These are phyloP conservation scores for Mycetomoellerius zeteki DNA, from an alignment of 1,140 invertebrate species.

Conservation along the genomic window DNA sequence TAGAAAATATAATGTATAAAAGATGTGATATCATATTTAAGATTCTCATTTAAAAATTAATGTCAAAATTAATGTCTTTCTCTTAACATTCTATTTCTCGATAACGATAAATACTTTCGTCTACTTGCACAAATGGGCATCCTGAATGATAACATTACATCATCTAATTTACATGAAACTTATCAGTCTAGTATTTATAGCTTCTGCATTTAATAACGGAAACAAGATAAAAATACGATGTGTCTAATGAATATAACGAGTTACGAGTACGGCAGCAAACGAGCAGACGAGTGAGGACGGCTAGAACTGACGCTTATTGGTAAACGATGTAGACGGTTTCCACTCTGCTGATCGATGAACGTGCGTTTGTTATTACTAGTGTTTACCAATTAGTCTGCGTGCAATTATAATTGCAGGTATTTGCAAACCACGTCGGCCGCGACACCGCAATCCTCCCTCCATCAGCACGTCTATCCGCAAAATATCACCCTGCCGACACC, in stretches of 20 bases:
- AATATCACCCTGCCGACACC: background rate
- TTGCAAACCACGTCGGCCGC: constrained; percentile 3
- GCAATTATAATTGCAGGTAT: constrained; percentile 70
- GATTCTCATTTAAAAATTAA: background rate
- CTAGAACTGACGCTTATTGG: constrained; percentile 56
- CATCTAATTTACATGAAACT: background rate
- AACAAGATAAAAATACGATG: constrained; percentile 24
- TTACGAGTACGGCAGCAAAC: background rate
- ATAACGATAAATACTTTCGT: background rate
- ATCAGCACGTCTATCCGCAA: constrained; percentile 25
- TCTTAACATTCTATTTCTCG: background rate
- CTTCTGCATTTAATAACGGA: background rate
- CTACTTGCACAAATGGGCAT: no score
- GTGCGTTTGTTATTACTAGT: constrained; percentile 70
- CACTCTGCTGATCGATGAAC: constrained; percentile 62
- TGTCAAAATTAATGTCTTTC: background rate
- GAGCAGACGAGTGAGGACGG: background rate
- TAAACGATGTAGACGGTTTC: background rate
- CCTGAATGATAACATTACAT: background rate
- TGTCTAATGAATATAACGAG: background rate
- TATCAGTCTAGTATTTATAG: constrained; percentile 1
- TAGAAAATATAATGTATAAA: background rate
- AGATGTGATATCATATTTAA: background rate
- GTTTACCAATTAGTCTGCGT: constrained; percentile 72
- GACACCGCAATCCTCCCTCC: background rate